Evolutionary conservation across 2,888 invertebrate genomes (phyloP).

Genomic region (Epirrhoe alternata): DNA sequence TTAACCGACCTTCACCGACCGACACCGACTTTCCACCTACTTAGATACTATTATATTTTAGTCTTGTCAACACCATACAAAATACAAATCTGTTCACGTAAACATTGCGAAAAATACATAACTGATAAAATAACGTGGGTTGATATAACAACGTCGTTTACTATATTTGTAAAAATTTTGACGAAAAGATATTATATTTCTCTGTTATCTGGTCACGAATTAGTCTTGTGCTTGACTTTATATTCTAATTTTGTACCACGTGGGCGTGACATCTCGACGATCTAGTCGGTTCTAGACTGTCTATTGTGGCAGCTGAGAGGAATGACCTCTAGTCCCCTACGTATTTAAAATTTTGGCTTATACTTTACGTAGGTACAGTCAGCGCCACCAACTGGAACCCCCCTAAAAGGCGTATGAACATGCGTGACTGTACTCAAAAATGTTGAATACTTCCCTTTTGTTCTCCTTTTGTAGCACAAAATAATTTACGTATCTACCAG

Average conservation of each 20-base stretch:
- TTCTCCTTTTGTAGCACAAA: too few relatives aligned
- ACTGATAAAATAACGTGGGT: slow-evolving; percentile 2
- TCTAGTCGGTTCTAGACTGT: slow-evolving; percentile 2
- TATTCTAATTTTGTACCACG: slow-evolving; percentile 8
- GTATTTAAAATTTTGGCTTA: neutral
- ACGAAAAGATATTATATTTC: slow-evolving; percentile 5
- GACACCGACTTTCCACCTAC: too few relatives aligned
- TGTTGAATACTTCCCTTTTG: too few relatives aligned
- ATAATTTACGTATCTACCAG: too few relatives aligned
- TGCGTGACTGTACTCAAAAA: too few relatives aligned
- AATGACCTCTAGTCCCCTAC: neutral
- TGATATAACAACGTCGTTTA: neutral
- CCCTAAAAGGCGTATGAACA: too few relatives aligned
- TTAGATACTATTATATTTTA: too few relatives aligned
- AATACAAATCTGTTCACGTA: neutral
- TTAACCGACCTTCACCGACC: too few relatives aligned
- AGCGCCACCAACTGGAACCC: too few relatives aligned
- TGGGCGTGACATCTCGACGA: slow-evolving; percentile 22
- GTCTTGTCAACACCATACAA: neutral
- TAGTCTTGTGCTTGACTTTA: neutral
- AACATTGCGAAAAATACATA: neutral
- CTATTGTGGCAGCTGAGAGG: neutral
- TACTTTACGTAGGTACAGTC: too few relatives aligned
- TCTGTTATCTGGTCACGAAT: slow-evolving; percentile 21
- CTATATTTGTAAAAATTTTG: neutral